phyloP scores from a whole-genome alignment of 23 tunicate genomes.

The Phallusia fumigata region DNA sequence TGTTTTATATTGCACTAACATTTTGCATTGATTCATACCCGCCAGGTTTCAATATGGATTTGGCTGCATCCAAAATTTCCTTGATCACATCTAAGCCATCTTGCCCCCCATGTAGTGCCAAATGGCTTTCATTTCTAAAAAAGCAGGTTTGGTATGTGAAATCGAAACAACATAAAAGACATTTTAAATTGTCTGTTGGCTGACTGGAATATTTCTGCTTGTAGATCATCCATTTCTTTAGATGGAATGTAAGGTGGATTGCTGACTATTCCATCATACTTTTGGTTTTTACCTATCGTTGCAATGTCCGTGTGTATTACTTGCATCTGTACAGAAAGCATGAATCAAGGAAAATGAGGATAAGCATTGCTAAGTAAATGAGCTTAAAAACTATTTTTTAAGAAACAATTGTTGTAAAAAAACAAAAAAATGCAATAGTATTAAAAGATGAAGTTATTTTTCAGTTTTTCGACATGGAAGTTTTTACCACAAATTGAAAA shows the following conservation, averaged over 20 bases:
- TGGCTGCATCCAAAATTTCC: slow-evolving; percentile 23
- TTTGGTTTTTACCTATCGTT: background rate
- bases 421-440: no score
- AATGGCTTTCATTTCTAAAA: slow-evolving; percentile 46
- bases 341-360: no score
- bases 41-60: slow-evolving; percentile 13
- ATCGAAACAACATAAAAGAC: no score
- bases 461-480: no score
- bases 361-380: no score
- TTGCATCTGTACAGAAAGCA: background rate
- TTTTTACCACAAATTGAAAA: no score
- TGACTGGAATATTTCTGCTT: slow-evolving; percentile 46
- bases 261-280: slow-evolving; percentile 58
- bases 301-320: slow-evolving; percentile 19
- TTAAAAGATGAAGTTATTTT: no score
- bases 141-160: background rate
- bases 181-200: background rate
- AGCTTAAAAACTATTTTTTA: no score
- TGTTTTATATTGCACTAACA: background rate
- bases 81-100: slow-evolving; percentile 62
- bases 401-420: no score
- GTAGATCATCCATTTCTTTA: slow-evolving; percentile 35
- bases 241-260: slow-evolving; percentile 88
- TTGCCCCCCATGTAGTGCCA: slow-evolving; percentile 70
- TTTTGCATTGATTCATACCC: slow-evolving; percentile 41